A percentile compares a stretch with the other conserved stretches of the same genome.
phyloP scores from a whole-genome alignment of 2,113 vertebrate species.

The Coptodon bakossiorum region DNA sequence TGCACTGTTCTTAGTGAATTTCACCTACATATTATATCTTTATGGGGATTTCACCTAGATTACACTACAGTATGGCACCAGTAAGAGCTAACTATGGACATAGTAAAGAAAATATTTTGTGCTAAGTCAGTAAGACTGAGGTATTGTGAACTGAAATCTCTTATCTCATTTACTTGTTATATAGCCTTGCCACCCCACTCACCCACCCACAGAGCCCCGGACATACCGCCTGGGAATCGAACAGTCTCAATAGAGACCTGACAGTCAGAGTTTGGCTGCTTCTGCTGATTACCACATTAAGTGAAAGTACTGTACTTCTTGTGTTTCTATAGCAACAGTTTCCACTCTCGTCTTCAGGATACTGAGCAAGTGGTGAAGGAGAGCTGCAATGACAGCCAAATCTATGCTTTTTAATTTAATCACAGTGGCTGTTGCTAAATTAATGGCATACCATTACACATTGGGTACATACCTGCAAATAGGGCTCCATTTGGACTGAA shows the following conservation, averaged over 20 bases:
- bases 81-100: not conserved
- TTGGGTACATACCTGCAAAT: not conserved
- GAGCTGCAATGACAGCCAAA: constrained; percentile 9
- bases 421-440: not conserved
- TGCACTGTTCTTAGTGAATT: not conserved
- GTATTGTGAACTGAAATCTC: not conserved
- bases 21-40: not conserved
- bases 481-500: not conserved
- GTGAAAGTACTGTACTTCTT: constrained; percentile 52
- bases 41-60: not conserved
- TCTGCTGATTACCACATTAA: constrained; percentile 43
- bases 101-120: not conserved
- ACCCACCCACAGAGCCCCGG: not conserved
- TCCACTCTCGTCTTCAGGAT: constrained; percentile 51
- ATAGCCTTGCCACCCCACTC: not conserved
- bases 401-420: constrained; percentile 18
- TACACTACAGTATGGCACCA: not conserved
- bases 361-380: constrained; percentile 18
- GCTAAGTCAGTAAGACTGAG: not conserved
- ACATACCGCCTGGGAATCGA: not conserved
- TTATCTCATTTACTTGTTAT: not conserved
- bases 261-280: constrained; percentile 40
- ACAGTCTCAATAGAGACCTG: constrained; percentile 13
- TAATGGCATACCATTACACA: not conserved
- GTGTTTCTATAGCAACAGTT: constrained; percentile 70